phyloP scores from a whole-genome alignment of 2,113 vertebrate genomes.

The Aspiorhynchus laticeps region DNA sequence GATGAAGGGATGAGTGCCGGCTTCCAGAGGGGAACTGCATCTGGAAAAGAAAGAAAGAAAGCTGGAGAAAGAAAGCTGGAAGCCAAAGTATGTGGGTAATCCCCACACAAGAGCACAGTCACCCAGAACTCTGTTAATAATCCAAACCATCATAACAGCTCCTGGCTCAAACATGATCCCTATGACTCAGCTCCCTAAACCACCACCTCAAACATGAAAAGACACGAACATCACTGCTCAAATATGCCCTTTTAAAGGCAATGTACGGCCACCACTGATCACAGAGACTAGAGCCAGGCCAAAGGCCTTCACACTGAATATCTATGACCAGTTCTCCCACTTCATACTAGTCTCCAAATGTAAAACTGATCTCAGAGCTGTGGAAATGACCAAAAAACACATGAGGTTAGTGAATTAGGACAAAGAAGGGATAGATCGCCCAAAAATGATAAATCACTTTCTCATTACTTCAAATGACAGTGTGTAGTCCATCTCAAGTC shows the following conservation, averaged over 20 bases:
- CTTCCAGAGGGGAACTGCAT: background rate
- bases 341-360: background rate
- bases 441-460: background rate
- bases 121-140: conserved; percentile 67
- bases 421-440: background rate
- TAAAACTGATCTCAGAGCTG: background rate
- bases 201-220: conserved; percentile 43
- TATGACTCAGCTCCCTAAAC: conserved; percentile 63
- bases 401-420: background rate
- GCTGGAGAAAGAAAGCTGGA: conserved; percentile 35
- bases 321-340: background rate
- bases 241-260: conserved; percentile 41
- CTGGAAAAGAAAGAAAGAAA: conserved; percentile 20
- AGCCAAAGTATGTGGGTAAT: conserved; percentile 33
- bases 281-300: background rate
- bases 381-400: background rate
- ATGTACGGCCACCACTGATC: background rate
- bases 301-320: background rate
- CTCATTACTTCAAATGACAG: background rate
- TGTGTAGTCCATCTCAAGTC: background rate
- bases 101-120: background rate
- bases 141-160: conserved; percentile 67
- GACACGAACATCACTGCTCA: conserved; percentile 37
- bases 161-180: conserved; percentile 46
- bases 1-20: background rate